phyloP scores from a whole-genome alignment of 2,113 vertebrate genomes.

The Pao palembangensis region DNA sequence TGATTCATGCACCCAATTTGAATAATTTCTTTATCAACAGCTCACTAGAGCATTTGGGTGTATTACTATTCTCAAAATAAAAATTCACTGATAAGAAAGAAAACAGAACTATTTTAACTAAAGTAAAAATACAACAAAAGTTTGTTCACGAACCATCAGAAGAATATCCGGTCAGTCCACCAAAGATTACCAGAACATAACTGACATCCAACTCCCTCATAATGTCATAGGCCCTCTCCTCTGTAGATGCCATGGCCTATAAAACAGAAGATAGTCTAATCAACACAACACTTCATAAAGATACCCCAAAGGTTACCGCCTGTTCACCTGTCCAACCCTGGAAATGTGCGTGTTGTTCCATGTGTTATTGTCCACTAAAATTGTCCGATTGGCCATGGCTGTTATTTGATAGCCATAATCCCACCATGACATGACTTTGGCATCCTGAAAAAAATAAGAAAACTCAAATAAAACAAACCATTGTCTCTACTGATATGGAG shows the following conservation, averaged over 20 bases:
- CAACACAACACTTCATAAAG: neutral
- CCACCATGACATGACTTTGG: conserved; percentile 99
- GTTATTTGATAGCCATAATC: conserved; percentile 99
- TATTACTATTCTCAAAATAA: too few species aligned
- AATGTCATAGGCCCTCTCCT: conserved; percentile 96
- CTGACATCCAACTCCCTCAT: conserved; percentile 98
- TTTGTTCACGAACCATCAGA: conserved; percentile 83
- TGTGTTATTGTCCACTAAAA: conserved; percentile 98
- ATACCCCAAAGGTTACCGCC: neutral
- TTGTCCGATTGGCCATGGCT: conserved; percentile 97
- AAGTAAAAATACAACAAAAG: neutral
- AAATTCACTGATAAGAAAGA: too few species aligned
- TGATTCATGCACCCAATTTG: too few species aligned
- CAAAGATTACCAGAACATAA: conserved; percentile 97
- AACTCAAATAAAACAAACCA: too few species aligned
- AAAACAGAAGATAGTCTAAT: conserved; percentile 2
- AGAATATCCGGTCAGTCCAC: conserved; percentile 94
- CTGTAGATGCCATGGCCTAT: conserved; percentile 96
- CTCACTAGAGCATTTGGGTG: too few species aligned
- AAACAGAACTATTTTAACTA: too few species aligned
- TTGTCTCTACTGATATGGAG: too few species aligned
- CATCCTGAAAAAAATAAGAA: conserved; percentile 76
- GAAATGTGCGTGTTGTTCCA: conserved; percentile 99
- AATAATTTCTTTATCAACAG: too few species aligned
- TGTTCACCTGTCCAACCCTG: conserved; percentile 90